Evolutionary conservation across 1,140 invertebrate species (phyloP).

Genomic region (Pachypeltis micranthus): DNA sequence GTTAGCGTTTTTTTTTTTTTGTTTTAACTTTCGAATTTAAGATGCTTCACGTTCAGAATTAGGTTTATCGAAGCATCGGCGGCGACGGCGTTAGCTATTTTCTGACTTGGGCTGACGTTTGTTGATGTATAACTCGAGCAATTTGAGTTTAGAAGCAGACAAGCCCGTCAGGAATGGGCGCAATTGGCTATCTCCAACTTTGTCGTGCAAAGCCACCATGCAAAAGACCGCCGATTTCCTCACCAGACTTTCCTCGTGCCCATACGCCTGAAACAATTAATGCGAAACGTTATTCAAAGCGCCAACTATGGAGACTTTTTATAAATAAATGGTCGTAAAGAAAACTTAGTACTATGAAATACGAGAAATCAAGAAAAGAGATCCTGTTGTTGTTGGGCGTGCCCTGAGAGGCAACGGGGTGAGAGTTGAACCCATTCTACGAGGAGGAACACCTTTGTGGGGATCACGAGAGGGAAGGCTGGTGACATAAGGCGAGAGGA

Average conservation of each 20-base stretch:
- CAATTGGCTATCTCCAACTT: slow-evolving; percentile 70
- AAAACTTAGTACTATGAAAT: too few species aligned
- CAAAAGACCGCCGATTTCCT: slow-evolving; percentile 90
- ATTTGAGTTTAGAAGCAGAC: slow-evolving; percentile 71
- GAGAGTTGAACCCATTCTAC: too few species aligned
- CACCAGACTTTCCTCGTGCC: slow-evolving; percentile 74
- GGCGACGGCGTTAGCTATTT: neutral
- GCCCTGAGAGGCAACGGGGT: too few species aligned
- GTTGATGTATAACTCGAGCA: slow-evolving; percentile 61
- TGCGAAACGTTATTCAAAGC: too few species aligned
- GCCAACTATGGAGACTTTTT: too few species aligned
- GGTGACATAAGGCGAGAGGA: too few species aligned
- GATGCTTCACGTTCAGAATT: neutral
- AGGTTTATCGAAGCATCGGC: neutral
- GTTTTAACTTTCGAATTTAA: neutral
- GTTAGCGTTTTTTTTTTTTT: neutral
- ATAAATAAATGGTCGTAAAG: too few species aligned
- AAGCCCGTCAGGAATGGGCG: slow-evolving; percentile 64
- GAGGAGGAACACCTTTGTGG: too few species aligned
- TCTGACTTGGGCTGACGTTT: slow-evolving; percentile 36
- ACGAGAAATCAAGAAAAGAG: too few species aligned
- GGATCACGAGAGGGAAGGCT: too few species aligned
- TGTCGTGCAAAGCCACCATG: slow-evolving; percentile 81
- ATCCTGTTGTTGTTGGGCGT: too few species aligned
- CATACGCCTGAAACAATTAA: slow-evolving; percentile 83